Conservation (phyloP, 2,797 vertebrate genomes). For the Poecilia picta region DNA sequence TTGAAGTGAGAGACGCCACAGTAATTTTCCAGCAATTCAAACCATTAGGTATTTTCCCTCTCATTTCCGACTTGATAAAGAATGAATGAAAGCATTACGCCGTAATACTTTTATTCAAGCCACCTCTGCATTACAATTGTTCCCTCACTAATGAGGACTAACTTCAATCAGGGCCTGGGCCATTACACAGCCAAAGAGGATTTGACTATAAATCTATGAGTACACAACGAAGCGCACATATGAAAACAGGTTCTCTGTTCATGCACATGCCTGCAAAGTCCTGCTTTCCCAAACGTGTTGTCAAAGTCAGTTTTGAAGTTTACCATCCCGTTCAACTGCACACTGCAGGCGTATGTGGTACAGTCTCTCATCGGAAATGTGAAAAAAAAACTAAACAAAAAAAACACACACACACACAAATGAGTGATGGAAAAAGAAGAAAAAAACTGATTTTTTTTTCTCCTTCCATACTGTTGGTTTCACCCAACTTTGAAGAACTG, state of each 20-base stretch:
- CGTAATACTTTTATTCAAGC: conserved; percentile 70
- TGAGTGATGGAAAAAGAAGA: background rate
- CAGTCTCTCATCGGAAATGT: background rate
- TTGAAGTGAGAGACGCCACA: conserved; percentile 72
- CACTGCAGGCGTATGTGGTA: background rate
- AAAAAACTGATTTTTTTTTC: background rate
- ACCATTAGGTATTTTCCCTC: conserved; percentile 67
- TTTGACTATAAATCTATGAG: conserved; percentile 58
- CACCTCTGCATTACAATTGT: conserved; percentile 54
- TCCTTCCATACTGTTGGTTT: conserved; percentile 19
- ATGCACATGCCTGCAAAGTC: background rate
- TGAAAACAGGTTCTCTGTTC: background rate
- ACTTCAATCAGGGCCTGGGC: conserved; percentile 64
- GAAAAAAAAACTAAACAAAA: background rate
- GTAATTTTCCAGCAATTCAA: conserved; percentile 72
- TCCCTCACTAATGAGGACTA: conserved; percentile 68
- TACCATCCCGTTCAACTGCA: background rate
- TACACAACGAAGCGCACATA: conserved; percentile 25
- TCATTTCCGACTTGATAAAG: conserved; percentile 65
- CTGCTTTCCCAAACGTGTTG: background rate
- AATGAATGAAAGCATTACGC: conserved; percentile 39
- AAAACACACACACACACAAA: background rate
- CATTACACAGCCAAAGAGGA: conserved; percentile 62
- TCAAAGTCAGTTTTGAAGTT: background rate
- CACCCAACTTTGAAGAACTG: conserved; percentile 54